Percentiles rank a stretch among this genome's conserved stretches.
phyloP scores from a whole-genome alignment of 2,888 invertebrate species.

The Agrochola macilenta region DNA sequence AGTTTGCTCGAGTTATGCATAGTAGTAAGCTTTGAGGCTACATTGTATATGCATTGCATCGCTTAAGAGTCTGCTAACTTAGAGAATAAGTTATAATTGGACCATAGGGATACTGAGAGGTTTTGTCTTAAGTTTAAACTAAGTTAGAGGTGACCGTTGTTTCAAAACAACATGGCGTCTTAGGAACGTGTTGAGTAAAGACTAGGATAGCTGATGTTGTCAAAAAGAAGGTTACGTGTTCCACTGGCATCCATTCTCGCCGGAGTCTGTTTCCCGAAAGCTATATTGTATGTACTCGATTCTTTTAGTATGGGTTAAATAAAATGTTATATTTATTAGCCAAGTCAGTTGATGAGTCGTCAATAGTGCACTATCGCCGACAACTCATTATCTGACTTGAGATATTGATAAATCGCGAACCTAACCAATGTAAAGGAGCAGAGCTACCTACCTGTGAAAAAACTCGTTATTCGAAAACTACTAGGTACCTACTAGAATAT shows the following conservation, averaged over 20 bases:
- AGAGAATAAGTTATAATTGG: constrained; percentile 67
- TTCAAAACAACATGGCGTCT: constrained; percentile 24
- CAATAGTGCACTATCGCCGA: neutral
- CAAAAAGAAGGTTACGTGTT: neutral
- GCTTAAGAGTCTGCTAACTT: constrained; percentile 61
- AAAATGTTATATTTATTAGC: too few relatives aligned
- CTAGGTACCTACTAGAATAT: too few relatives aligned
- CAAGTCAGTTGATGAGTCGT: too few relatives aligned
- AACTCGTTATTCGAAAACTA: too few relatives aligned
- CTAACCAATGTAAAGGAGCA: neutral
- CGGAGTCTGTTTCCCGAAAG: neutral
- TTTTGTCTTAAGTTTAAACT: constrained; percentile 64
- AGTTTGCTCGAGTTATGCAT: constrained; percentile 57
- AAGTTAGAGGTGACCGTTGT: constrained; percentile 48
- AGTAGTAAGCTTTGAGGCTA: constrained; percentile 46
- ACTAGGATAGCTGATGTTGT: neutral
- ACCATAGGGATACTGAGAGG: constrained; percentile 55
- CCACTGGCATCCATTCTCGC: too few relatives aligned
- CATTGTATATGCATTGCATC: constrained; percentile 67
- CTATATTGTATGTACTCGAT: neutral
- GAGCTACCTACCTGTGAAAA: too few relatives aligned
- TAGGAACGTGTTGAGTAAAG: constrained; percentile 5
- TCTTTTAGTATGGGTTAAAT: neutral
- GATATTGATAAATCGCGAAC: neutral
- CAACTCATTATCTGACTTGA: neutral